Conservation (phyloP, 2,888 invertebrate species). For the Nemurella pictetii region DNA sequence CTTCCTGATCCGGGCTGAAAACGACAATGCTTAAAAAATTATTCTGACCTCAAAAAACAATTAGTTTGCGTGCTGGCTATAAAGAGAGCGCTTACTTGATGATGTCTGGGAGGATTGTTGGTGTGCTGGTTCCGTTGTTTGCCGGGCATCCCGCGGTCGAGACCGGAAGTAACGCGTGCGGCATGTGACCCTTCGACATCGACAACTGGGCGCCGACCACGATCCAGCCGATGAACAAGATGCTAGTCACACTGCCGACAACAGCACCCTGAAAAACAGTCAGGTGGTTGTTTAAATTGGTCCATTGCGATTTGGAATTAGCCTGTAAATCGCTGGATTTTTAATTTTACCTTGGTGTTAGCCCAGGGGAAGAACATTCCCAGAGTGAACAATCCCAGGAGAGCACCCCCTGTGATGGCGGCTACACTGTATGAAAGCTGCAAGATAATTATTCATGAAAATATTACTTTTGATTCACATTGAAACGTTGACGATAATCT, state of each 20-base stretch:
- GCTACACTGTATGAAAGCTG: constrained; percentile 11
- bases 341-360: not conserved
- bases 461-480: not conserved
- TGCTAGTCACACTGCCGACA: constrained; percentile 41
- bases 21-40: not conserved
- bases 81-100: not conserved
- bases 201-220: constrained; percentile 41
- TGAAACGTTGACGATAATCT: too few species aligned
- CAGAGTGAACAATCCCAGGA: not conserved
- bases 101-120: not conserved
- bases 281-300: too few species aligned
- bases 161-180: not conserved
- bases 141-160: constrained; percentile 16
- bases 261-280: constrained; percentile 42
- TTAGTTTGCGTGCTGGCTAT: not conserved
- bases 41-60: not conserved
- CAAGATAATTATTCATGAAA: not conserved
- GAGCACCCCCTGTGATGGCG: constrained; percentile 6
- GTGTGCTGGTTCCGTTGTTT: not conserved
- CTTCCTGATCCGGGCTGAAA: not conserved
- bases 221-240: constrained; percentile 40
- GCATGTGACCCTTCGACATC: not conserved
- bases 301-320: not conserved
- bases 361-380: constrained; percentile 25
- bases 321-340: not conserved